phyloP scores from a whole-genome alignment of 2,888 invertebrate species.

The Tridacna gigas region DNA sequence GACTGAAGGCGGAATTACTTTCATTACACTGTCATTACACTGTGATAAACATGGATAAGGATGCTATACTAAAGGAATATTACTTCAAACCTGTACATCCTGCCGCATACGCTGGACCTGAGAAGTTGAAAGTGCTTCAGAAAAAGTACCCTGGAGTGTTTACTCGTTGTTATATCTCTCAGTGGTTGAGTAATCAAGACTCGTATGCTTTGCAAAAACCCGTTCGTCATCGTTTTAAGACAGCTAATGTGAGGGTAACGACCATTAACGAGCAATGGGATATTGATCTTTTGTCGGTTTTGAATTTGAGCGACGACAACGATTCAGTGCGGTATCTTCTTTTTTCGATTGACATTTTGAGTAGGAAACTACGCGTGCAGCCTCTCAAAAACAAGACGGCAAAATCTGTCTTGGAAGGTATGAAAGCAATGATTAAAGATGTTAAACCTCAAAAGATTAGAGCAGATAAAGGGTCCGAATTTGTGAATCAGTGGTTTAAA shows the following conservation, averaged over 20 bases:
- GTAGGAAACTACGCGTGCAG: slow-evolving; percentile 49
- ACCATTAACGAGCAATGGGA: slow-evolving; percentile 47
- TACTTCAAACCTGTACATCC: slow-evolving; percentile 48
- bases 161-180: slow-evolving; percentile 30
- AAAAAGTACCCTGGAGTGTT: slow-evolving; percentile 51
- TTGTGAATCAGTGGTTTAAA: slow-evolving; percentile 37
- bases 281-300: slow-evolving; percentile 44
- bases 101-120: slow-evolving; percentile 37
- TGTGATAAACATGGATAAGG: slow-evolving; percentile 28
- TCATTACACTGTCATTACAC: not conserved
- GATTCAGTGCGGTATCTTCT: slow-evolving; percentile 50
- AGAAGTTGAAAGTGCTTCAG: slow-evolving; percentile 43
- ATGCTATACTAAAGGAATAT: slow-evolving; percentile 36
- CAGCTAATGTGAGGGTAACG: slow-evolving; percentile 50
- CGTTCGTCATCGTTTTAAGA: slow-evolving; percentile 39
- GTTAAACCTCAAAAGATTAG: slow-evolving; percentile 32
- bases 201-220: slow-evolving; percentile 51
- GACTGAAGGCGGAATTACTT: no score
- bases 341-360: slow-evolving; percentile 47
- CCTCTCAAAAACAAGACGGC: slow-evolving; percentile 46
- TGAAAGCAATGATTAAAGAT: slow-evolving; percentile 38
- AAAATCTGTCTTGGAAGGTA: slow-evolving; percentile 30
- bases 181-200: slow-evolving; percentile 53
- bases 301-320: slow-evolving; percentile 39
- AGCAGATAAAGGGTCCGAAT: slow-evolving; percentile 33